Evolutionary conservation across 37 sponge, comb jelly and placozoan genomes (phyloP).

Genomic region (Lycopodina hypogea): DNA sequence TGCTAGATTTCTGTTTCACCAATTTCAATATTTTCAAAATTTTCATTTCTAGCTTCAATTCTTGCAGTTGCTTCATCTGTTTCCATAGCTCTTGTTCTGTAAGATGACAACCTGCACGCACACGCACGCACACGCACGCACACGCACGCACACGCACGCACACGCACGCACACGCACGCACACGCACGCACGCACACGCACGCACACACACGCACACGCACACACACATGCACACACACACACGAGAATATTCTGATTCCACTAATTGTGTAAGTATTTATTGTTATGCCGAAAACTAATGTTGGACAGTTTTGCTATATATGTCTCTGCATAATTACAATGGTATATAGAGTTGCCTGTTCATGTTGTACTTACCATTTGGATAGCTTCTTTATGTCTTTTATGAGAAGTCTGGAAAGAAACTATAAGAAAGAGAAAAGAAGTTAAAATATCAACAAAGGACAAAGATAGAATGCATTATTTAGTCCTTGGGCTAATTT

Average conservation of each 20-base stretch:
- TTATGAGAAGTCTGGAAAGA: constrained; percentile 1
- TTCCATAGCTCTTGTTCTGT: not conserved
- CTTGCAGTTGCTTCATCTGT: no score
- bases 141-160: not conserved
- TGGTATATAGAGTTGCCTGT: not conserved
- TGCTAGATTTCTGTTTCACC: no score
- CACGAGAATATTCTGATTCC: not conserved
- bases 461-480: not conserved
- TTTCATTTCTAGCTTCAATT: no score
- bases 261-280: no score
- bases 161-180: not conserved
- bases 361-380: not conserved
- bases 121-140: not conserved
- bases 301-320: not conserved
- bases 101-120: not conserved
- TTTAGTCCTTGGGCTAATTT: no score
- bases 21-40: no score
- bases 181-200: not conserved
- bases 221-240: not conserved
- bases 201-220: not conserved
- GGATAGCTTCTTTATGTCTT: not conserved
- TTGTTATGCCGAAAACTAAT: not conserved
- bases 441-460: no score
- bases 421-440: not conserved
- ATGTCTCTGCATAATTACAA: not conserved